Conservation (phyloP, 2,888 invertebrate genomes). For the Meandrusa payeni region DNA sequence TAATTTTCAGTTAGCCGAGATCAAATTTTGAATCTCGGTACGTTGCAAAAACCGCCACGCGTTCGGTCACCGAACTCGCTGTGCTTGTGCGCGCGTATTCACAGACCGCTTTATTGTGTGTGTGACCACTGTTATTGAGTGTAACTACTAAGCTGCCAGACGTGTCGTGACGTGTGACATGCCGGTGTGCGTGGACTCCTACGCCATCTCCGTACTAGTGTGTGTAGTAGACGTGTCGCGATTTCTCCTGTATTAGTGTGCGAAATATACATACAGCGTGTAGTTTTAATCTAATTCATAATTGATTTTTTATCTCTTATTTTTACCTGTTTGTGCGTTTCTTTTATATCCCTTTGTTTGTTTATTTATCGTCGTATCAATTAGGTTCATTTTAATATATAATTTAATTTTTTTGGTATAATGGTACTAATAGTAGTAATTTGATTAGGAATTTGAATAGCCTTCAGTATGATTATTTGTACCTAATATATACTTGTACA, state of each 20-base stretch:
- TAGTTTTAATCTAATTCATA: too few species aligned
- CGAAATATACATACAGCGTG: slow-evolving; percentile 16
- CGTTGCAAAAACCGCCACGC: slow-evolving; percentile 45
- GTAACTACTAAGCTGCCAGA: slow-evolving; percentile 25
- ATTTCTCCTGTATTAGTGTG: slow-evolving; percentile 14
- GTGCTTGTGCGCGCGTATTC: slow-evolving; percentile 31
- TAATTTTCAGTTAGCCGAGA: slow-evolving; percentile 23
- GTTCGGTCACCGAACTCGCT: slow-evolving; percentile 46
- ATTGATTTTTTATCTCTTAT: slow-evolving; percentile 8
- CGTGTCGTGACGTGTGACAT: slow-evolving; percentile 19
- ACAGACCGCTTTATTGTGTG: slow-evolving; percentile 13
- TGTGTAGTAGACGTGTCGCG: slow-evolving; percentile 15
- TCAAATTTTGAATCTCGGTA: slow-evolving; percentile 39
- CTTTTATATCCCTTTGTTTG: background rate
- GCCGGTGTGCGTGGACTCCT: slow-evolving; percentile 19
- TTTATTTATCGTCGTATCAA: too few species aligned
- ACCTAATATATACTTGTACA: too few species aligned
- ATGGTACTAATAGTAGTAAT: background rate
- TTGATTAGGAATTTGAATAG: too few species aligned
- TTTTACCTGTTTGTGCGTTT: too few species aligned
- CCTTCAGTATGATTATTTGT: too few species aligned
- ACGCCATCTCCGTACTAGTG: slow-evolving; percentile 6
- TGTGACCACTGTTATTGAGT: background rate
- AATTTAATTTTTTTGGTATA: background rate
- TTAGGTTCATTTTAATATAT: too few species aligned